Percentiles rank a stretch among this genome's conserved stretches.
phyloP scores from a whole-genome alignment of 2,888 invertebrate genomes.

The Ophion costatus region DNA sequence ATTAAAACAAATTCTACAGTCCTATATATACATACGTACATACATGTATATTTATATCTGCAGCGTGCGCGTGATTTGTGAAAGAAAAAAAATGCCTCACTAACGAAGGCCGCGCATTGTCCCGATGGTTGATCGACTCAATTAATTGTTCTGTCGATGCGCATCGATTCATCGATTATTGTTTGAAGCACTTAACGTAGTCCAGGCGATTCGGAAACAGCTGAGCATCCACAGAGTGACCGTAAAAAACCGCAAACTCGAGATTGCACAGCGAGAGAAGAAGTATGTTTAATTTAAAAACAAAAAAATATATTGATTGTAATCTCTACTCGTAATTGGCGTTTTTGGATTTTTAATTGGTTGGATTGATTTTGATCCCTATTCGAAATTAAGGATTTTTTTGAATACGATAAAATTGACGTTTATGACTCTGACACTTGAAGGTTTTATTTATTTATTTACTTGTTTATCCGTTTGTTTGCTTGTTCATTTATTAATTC shows the following conservation, averaged over 20 bases:
- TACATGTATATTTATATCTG: neutral
- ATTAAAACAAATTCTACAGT: constrained; percentile 2
- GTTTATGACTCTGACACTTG: too few species aligned
- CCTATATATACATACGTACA: neutral
- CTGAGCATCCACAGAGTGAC: neutral
- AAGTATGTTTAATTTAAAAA: neutral
- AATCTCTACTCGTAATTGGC: too few species aligned
- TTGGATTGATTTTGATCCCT: too few species aligned
- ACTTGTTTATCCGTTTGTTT: too few species aligned
- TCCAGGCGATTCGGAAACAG: neutral
- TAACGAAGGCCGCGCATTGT: neutral
- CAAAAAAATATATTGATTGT: too few species aligned
- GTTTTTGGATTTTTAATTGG: too few species aligned
- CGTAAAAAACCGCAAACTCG: neutral
- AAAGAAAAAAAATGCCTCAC: neutral
- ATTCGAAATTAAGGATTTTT: too few species aligned
- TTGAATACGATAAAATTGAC: too few species aligned
- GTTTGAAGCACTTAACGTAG: neutral
- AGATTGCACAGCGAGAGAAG: neutral
- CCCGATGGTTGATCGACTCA: neutral
- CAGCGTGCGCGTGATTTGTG: neutral
- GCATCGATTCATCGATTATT: neutral
- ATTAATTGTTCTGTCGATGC: neutral
- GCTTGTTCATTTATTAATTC: too few species aligned
- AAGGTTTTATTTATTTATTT: too few species aligned